These are phyloP conservation scores for Oreochromis grahami DNA, from an alignment of 2,797 vertebrate species.

Conservation along the genomic window DNA sequence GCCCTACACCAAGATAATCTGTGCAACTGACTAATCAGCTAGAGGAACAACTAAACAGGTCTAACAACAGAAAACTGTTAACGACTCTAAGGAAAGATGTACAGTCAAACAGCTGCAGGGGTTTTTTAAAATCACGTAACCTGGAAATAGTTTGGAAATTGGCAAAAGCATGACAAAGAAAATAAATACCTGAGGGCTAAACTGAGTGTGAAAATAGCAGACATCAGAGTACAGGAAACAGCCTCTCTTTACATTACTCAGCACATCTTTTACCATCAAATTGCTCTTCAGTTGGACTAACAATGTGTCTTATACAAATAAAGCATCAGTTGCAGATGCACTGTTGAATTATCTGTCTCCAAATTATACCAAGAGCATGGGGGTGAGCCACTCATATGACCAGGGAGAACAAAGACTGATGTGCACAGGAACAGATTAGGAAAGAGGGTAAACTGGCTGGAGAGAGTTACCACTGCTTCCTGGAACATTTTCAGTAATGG, in stretches of 20 bases:
- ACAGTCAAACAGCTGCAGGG: neutral
- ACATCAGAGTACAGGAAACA: neutral
- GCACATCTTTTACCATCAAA: neutral
- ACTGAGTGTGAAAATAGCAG: neutral
- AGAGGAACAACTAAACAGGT: neutral
- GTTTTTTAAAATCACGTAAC: neutral
- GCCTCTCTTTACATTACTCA: neutral
- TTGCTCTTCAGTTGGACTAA: neutral
- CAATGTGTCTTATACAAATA: neutral
- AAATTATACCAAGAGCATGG: neutral
- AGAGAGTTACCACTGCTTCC: constrained; percentile 19
- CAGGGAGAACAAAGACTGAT: neutral
- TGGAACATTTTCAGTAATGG: constrained; percentile 12
- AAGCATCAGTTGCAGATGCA: neutral
- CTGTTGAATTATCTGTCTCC: neutral
- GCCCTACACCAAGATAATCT: neutral
- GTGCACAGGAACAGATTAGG: constrained; percentile 20
- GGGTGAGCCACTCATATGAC: neutral
- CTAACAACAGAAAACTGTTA: neutral
- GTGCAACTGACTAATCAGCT: neutral
- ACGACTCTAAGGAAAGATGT: neutral
- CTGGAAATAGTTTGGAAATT: neutral
- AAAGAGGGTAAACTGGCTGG: neutral
- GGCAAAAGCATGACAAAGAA: neutral
- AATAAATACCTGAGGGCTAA: neutral